Evolutionary conservation across 2,797 vertebrate genomes (phyloP), one percentile per base, ranked within the genome.

Genomic region (Chaunax sp.): DNA sequence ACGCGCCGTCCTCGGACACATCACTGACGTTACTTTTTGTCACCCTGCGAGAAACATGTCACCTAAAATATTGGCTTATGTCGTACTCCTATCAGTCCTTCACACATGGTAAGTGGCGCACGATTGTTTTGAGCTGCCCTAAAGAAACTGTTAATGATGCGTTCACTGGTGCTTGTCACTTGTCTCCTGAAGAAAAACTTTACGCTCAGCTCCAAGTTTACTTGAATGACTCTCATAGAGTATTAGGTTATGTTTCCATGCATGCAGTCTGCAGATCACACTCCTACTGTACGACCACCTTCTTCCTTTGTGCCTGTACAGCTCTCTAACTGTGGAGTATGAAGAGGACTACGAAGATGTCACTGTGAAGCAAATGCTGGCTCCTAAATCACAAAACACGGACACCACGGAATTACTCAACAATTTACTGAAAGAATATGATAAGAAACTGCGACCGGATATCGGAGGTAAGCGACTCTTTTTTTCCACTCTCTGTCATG

Each of bases 401-500:
- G 96, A 97, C 56, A 93, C 96, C 81, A 98, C 97, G 46, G 93
- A 95, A 69, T 96, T 98, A 84, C 92, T 98, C 63, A 98, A 98
- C 90, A 95, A 95, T 80, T 81, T 98, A 64, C 89, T 98, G 74
- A 95, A 95, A 88, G 96, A 98, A 64, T 98, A 98, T 44, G 97
- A 98, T 70, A 97, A 93, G 89, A 98, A 98, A 53, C 94, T 98
- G 72, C 94, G 97, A 1, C 97, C 97, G 7, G 97, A 98, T 77
- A 98, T 98, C 67, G 97, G 97, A 93, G 93, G 97, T 98, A 87
- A 96, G 6, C 26, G 0, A 25, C 23, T 16, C 6, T 26, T 28
- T 51, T 40, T 1, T 46, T 11, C 14, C 28, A 23, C 11, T 22
- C 43, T 30, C 15, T 26, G 51, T 35, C 4, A 54, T 33, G 8